Conservation (phyloP, 2,888 invertebrate genomes). For the Thymelicus sylvestris region DNA sequence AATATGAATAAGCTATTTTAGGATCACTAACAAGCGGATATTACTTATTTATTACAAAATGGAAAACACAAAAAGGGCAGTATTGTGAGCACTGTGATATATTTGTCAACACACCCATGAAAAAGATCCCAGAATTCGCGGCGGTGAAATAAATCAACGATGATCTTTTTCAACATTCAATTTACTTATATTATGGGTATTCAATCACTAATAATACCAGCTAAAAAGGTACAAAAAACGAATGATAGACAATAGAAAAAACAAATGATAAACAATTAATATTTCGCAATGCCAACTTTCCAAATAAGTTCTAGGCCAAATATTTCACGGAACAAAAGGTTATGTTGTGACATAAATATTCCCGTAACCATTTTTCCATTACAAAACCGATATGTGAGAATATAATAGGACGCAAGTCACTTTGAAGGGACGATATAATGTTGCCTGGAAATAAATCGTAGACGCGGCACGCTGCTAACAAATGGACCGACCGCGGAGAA, state of each 20-base stretch:
- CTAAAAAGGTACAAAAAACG: too few relatives aligned
- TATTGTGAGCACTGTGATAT: not conserved
- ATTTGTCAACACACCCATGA: not conserved
- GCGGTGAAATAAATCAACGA: too few relatives aligned
- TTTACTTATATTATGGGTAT: too few relatives aligned
- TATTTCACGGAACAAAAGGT: not conserved
- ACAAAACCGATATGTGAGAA: constrained; percentile 22
- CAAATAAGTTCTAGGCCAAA: not conserved
- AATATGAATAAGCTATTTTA: constrained; percentile 71
- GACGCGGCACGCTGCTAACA: constrained; percentile 65
- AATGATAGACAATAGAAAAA: too few relatives aligned
- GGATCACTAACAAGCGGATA: constrained; percentile 62
- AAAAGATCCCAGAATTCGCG: too few relatives aligned
- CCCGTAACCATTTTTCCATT: constrained; percentile 22
- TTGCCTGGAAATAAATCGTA: constrained; percentile 77
- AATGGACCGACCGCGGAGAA: constrained; percentile 72
- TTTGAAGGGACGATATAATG: constrained; percentile 77
- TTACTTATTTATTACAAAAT: constrained; percentile 4
- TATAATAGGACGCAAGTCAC: constrained; percentile 59
- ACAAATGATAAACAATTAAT: too few relatives aligned
- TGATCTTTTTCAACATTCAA: too few relatives aligned
- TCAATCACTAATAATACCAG: too few relatives aligned
- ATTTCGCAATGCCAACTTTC: too few relatives aligned
- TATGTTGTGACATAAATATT: not conserved
- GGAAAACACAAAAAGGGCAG: not conserved